Percentiles rank a stretch among this genome's conserved stretches.
Evolutionary conservation across 2,113 vertebrate species (phyloP).

Genomic region (Patagioenas fasciata): DNA sequence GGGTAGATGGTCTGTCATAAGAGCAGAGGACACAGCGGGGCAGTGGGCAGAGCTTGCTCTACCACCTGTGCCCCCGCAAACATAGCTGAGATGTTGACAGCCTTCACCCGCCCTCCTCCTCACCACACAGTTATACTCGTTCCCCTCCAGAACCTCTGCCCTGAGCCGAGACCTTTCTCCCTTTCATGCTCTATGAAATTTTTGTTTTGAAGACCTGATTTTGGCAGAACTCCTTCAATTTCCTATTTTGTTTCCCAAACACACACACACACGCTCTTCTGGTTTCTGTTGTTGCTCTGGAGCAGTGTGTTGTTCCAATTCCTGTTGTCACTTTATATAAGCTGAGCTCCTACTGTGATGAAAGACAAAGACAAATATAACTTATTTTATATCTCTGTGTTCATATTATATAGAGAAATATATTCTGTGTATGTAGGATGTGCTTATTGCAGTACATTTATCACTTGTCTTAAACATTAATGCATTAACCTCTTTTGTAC

Average conservation of each 20-base stretch:
- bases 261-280: neutral
- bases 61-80: neutral
- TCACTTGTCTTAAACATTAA: slow-evolving; percentile 65
- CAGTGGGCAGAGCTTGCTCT: neutral
- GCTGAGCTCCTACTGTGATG: slow-evolving; percentile 67
- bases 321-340: slow-evolving; percentile 65
- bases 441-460: slow-evolving; percentile 70
- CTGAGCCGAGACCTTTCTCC: neutral
- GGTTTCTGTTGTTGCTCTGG: slow-evolving; percentile 27
- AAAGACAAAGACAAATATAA: slow-evolving; percentile 69
- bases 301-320: slow-evolving; percentile 29
- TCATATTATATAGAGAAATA: slow-evolving; percentile 73
- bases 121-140: neutral
- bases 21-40: neutral
- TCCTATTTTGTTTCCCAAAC: neutral
- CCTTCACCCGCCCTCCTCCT: neutral
- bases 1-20: neutral
- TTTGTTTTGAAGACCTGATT: neutral
- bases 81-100: neutral
- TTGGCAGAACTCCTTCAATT: neutral
- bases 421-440: slow-evolving; percentile 72
- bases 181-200: neutral
- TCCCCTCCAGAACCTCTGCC: neutral
- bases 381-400: slow-evolving; percentile 81
- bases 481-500: slow-evolving; percentile 76